Percentiles rank a stretch among this genome's conserved stretches.
phyloP scores from a whole-genome alignment of 1,140 invertebrate genomes.

The Aethina tumida region DNA sequence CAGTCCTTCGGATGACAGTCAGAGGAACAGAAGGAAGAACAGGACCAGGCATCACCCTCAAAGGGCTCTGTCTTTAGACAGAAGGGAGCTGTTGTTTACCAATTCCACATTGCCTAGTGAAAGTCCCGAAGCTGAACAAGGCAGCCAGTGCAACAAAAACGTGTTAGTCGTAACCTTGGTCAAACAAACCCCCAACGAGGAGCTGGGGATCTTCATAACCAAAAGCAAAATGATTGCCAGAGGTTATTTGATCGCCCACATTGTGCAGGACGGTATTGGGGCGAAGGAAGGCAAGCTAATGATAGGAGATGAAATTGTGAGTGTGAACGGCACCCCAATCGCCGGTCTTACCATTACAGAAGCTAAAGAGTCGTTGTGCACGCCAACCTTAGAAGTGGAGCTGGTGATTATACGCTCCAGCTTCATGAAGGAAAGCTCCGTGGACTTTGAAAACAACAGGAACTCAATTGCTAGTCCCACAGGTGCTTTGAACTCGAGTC shows the following conservation, averaged over 20 bases:
- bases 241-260: slow-evolving; percentile 74
- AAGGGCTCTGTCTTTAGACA: slow-evolving; percentile 12
- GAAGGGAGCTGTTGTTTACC: slow-evolving; percentile 9
- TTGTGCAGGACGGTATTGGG: slow-evolving; percentile 67
- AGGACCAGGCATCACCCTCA: slow-evolving; percentile 6
- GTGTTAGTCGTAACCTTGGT: slow-evolving; percentile 54
- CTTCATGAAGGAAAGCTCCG: slow-evolving; percentile 52
- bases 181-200: slow-evolving; percentile 54
- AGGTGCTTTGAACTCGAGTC: slow-evolving; percentile 23
- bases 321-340: slow-evolving; percentile 68
- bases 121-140: no score
- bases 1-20: no score
- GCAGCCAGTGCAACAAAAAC: slow-evolving; percentile 15
- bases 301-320: slow-evolving; percentile 73
- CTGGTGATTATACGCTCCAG: slow-evolving; percentile 46
- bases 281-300: slow-evolving; percentile 67
- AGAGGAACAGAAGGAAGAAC: slow-evolving; percentile 3
- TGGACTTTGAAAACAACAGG: slow-evolving; percentile 52
- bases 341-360: slow-evolving; percentile 65
- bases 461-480: slow-evolving; percentile 16
- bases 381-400: slow-evolving; percentile 57
- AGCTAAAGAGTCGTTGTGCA: slow-evolving; percentile 58
- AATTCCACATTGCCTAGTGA: no score
- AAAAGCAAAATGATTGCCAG: slow-evolving; percentile 57
- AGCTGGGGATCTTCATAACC: slow-evolving; percentile 76